A percentile compares a stretch with the other conserved stretches of the same genome.
Conservation (phyloP, 2,797 vertebrate species). For the Lepidocolaptes lacrymiger region DNA sequence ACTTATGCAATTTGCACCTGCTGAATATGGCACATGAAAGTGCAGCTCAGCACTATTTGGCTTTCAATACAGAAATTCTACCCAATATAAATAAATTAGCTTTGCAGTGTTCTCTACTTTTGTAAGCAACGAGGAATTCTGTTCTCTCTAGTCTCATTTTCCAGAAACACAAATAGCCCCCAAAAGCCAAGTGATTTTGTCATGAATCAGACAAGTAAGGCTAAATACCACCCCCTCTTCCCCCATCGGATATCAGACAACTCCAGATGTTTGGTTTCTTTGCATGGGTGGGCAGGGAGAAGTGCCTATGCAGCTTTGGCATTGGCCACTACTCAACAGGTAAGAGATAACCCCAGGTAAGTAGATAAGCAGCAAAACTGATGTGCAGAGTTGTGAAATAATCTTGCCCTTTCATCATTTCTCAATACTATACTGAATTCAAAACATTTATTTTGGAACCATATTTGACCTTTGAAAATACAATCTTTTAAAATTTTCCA, state of each 20-base stretch:
- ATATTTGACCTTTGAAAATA: not conserved
- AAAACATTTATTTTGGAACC: not conserved
- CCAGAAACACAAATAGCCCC: not conserved
- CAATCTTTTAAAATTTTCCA: not conserved
- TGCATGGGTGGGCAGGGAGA: not conserved
- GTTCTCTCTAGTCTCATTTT: not conserved
- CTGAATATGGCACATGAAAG: not conserved
- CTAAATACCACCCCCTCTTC: not conserved
- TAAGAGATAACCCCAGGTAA: not conserved
- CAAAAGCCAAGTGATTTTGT: not conserved
- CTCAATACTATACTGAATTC: not conserved
- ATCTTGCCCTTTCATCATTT: not conserved
- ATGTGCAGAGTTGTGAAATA: not conserved
- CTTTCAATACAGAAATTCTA: not conserved
- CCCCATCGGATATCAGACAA: not conserved
- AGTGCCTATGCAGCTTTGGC: not conserved
- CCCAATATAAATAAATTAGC: not conserved
- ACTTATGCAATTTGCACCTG: rapidly evolving
- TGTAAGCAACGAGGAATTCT: not conserved
- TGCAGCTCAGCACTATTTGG: not conserved
- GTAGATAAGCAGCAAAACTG: not conserved
- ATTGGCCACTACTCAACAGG: not conserved
- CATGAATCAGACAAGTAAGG: not conserved
- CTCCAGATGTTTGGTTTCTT: not conserved
- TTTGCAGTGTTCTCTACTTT: not conserved